Evolutionary conservation across 1,140 invertebrate species (phyloP), one percentile per base, ranked within the genome.

Genomic region (Ooceraea biroi): DNA sequence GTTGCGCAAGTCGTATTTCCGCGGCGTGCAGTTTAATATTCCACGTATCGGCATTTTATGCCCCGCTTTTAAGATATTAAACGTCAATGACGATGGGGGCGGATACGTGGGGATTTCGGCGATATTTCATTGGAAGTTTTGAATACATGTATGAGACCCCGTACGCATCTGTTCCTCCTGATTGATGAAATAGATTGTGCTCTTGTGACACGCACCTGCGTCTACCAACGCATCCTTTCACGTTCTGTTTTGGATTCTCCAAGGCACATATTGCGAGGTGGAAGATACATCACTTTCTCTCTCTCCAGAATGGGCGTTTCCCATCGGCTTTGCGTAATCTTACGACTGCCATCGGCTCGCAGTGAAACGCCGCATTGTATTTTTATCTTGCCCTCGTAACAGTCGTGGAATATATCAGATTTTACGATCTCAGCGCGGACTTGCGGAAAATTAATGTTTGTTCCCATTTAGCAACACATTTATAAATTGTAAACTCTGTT

Each of bases 151-250:
- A 80, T 80, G 80, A 68, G 78, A 77, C 30, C 68, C 57, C 41
- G 84, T 84, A 82, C 91, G 85, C 92, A 93, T 92, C 92, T 93
- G 91, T 90, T 91, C 84, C 85, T 89, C 83, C 88, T 92, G 91
- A 93, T 93, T 92, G 92, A 93, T 92, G 90, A 86, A 80, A 89
- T 90, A 92, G 89, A 93, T 93, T 93, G 91, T 88, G 89, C 88
- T 83, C 85, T 74, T 72, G 82, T 85, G 90, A 91, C 87, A 91
- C 80, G 80, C 92, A 93, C 92, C 92, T 93, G 92, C 57, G 92
- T 85, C 72, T 83, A 69, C 74, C 69, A 52, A 22, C 48, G n/a
- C 17, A 55, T 82, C 36, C 76, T 58, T 78, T 36, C 65, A 27
- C 82, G 57, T 72, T 86, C 88, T 72, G 71, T 89, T 86, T 82